Conservation (phyloP, 2,113 vertebrate genomes). For the Mohoua ochrocephala region DNA sequence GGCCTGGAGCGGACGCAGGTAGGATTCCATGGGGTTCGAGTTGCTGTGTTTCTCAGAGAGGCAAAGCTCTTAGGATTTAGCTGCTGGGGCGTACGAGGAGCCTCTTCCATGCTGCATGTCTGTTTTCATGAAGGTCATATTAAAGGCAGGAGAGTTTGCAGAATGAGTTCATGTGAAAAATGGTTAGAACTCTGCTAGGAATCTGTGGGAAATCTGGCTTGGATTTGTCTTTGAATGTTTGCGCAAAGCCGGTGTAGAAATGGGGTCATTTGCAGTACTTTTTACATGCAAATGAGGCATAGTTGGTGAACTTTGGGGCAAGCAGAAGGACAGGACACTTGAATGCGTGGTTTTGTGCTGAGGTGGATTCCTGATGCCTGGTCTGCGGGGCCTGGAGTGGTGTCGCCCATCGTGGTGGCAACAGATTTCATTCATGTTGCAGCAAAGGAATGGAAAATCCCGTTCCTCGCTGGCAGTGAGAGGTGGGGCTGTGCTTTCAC, state of each 20-base stretch:
- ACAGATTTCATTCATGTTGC: accelerated
- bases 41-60: not conserved
- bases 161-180: not conserved
- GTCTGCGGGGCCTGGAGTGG: not conserved
- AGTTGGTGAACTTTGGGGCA: not conserved
- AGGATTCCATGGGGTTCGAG: not conserved
- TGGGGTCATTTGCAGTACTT: not conserved
- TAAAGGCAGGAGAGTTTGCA: not conserved
- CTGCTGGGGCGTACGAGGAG: not conserved
- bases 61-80: not conserved
- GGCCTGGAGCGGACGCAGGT: constrained; percentile 37
- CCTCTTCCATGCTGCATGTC: not conserved
- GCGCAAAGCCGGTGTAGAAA: not conserved
- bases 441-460: not conserved
- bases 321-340: accelerated
- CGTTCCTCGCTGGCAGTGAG: accelerated
- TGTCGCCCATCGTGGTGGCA: not conserved
- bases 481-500: not conserved
- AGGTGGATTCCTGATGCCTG: not conserved
- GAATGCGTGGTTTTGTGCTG: not conserved
- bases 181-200: not conserved
- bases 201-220: not conserved
- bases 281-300: not conserved
- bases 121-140: not conserved
- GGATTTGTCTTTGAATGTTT: not conserved